Percentiles rank a stretch among this genome's conserved stretches.
Conservation (phyloP, 1,140 invertebrate genomes). For the Caenorhabditis brenneri region DNA sequence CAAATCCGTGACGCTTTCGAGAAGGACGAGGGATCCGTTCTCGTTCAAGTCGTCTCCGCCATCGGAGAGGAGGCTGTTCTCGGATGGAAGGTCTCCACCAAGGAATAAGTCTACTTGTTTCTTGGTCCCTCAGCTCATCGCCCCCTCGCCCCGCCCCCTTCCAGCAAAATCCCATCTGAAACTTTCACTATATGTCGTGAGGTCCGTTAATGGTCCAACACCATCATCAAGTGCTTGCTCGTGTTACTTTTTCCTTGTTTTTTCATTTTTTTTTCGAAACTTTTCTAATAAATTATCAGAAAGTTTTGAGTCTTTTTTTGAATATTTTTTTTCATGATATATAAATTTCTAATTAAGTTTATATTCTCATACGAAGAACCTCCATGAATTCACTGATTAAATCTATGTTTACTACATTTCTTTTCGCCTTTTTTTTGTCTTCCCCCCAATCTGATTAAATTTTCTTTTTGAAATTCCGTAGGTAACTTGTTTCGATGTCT, state of each 20-base stretch:
- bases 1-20: conserved; percentile 59
- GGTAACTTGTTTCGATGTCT: conserved; percentile 1
- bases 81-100: conserved; percentile 59
- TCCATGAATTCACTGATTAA: conserved; percentile 11
- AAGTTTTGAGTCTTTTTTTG: neutral
- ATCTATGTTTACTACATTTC: too few relatives aligned
- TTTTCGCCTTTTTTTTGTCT: neutral
- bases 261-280: neutral
- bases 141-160: neutral
- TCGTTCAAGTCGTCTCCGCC: conserved; percentile 56
- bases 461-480: neutral
- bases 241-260: conserved; percentile 31
- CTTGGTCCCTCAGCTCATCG: neutral
- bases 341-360: too few relatives aligned
- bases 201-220: neutral
- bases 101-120: conserved; percentile 27
- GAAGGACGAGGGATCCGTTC: conserved; percentile 56
- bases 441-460: neutral
- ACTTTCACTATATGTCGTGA: conserved; percentile 20
- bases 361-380: too few relatives aligned
- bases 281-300: conserved; percentile 5
- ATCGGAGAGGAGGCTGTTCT: conserved; percentile 58
- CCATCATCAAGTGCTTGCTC: conserved; percentile 31
- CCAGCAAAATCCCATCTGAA: neutral
- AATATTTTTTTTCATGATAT: too few relatives aligned